phyloP scores from a whole-genome alignment of 2,113 vertebrate genomes.

The Chloropsis cyanopogon region DNA sequence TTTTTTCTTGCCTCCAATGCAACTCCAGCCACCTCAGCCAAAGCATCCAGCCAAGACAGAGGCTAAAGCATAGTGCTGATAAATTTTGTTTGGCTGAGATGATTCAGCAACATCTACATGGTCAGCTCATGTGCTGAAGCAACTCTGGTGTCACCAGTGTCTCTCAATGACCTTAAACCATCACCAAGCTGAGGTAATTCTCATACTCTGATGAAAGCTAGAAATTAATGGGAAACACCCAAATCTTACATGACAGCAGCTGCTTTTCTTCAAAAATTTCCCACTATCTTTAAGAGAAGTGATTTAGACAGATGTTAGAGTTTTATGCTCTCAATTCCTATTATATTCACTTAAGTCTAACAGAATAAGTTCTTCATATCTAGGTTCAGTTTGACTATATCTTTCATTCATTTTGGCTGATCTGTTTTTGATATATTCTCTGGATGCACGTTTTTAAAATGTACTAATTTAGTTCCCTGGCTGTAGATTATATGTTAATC shows the following conservation, averaged over 20 bases:
- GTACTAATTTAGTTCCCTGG: not conserved
- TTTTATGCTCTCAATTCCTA: not conserved
- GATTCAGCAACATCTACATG: not conserved
- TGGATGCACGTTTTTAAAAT: not conserved
- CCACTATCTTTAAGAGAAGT: not conserved
- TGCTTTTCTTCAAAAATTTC: not conserved
- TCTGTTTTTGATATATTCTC: not conserved
- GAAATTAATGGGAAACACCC: not conserved
- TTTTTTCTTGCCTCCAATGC: not conserved
- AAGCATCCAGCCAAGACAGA: not conserved
- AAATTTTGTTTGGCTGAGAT: not conserved
- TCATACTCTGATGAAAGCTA: not conserved
- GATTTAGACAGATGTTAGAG: not conserved
- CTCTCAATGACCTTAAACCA: not conserved
- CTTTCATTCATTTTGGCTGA: not conserved
- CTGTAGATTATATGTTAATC: not conserved
- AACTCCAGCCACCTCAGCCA: not conserved
- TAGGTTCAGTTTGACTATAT: not conserved
- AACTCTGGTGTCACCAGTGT: not conserved
- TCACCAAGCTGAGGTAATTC: not conserved
- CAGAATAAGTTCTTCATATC: fast-evolving
- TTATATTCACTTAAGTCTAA: not conserved
- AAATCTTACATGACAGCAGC: not conserved
- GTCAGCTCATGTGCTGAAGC: not conserved
- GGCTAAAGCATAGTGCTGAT: not conserved